A percentile compares a stretch with the other conserved stretches of the same genome.
These are phyloP conservation scores for Meandrina meandrites DNA, from an alignment of 92 coral and sea anemone genomes.

Conservation along the genomic window DNA sequence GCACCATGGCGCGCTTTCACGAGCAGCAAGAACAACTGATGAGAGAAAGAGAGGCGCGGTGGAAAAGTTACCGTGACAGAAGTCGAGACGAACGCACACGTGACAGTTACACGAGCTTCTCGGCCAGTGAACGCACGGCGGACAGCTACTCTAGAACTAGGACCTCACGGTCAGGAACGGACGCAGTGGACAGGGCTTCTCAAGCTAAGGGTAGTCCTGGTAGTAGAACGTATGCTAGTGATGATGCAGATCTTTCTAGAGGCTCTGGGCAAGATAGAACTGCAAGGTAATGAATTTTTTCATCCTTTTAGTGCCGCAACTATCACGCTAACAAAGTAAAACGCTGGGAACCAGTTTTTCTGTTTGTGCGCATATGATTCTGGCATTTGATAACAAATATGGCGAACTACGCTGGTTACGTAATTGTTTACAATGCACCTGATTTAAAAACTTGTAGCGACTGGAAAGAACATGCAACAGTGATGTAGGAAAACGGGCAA, in stretches of 20 bases:
- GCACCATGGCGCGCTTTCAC: slow-evolving; percentile 63
- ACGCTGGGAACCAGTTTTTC: background rate
- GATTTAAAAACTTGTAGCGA: no score
- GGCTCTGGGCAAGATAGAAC: slow-evolving; percentile 59
- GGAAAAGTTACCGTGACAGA: slow-evolving; percentile 41
- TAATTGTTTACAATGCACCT: background rate
- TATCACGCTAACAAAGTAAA: background rate
- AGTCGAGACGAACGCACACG: slow-evolving; percentile 49
- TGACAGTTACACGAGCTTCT: slow-evolving; percentile 61
- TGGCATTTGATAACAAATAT: background rate
- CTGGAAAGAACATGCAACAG: no score
- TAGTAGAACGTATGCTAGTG: slow-evolving; percentile 79
- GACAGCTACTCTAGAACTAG: slow-evolving; percentile 73
- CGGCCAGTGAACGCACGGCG: slow-evolving; percentile 58
- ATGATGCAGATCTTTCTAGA: slow-evolving; percentile 78
- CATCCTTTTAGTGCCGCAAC: background rate
- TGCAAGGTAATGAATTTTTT: slow-evolving; percentile 38
- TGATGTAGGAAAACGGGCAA: no score
- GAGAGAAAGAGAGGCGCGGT: slow-evolving; percentile 37
- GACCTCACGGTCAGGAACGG: slow-evolving; percentile 61
- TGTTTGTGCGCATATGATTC: background rate
- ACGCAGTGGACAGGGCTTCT: slow-evolving; percentile 51
- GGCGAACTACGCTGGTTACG: background rate
- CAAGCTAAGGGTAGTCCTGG: slow-evolving; percentile 56
- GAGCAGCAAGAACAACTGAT: slow-evolving; percentile 64